Evolutionary conservation across 2,113 vertebrate species (phyloP), one percentile per base, ranked within the genome.

Genomic region (Pterophyllum scalare): DNA sequence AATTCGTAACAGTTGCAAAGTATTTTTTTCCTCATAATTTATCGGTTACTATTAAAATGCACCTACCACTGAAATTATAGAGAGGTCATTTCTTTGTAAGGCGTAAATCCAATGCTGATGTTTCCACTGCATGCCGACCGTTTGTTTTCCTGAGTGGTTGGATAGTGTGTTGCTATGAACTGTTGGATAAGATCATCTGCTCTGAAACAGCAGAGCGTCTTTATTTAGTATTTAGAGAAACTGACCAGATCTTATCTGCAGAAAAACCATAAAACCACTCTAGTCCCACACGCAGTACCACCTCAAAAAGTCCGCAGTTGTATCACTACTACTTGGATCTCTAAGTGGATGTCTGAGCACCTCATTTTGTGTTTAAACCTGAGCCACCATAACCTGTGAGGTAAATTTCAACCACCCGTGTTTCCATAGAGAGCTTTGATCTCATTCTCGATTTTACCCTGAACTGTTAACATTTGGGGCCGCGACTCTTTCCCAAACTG

Each of bases 191-290:
- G 40, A 70, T 70, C 28, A 49, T 24, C 64, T 49, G 12, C 3
- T 46, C 14, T 26, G 62, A 67, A 11, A 43, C n/a, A 24, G 1
- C 11, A 14, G 0, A 67, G 22, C 22, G 0, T 46, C 24, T 49
- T 43, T 70, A n/a, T 12, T 67, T 0, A 46, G 0, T 0, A 65
- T 22, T 65, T 65, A 35, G 7, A 65, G 35, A 65, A 24, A 15
- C 22, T 14, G 38, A 67, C 5, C 64, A 0, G 40, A 26, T 0
- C 14, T 46, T 19, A 46, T 46, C 46, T 7, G 33, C 31, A 33
- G 31, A 33, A 35, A 14, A 38, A 38, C 8, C 38, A 38, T 38
- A 38, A 28, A 28, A 28, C 3, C 13, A 46, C 43, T 14, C 12
- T 14, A 46, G 12, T 14, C 43, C 3, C 11, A 14, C 13, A 12